Evolutionary conservation across 2,113 vertebrate species (phyloP).

Genomic region (Galbula dea): DNA sequence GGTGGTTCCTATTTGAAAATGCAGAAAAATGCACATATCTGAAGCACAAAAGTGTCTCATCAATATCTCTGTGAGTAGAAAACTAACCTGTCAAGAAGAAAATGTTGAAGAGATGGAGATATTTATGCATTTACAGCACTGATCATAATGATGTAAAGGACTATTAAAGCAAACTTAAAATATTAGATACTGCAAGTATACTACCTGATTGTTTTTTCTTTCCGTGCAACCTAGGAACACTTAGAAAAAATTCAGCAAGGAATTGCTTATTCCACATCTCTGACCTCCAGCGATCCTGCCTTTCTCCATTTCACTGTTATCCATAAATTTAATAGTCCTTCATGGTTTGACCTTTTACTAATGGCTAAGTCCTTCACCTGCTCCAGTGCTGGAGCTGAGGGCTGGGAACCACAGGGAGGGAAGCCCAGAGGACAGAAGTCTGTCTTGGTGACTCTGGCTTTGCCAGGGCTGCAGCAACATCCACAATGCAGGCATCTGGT

Average conservation of each 20-base stretch:
- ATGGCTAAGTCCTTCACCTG: neutral
- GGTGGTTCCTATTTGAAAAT: conserved; percentile 64
- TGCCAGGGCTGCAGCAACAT: neutral
- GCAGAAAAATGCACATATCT: conserved; percentile 68
- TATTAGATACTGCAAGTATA: neutral
- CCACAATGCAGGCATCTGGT: accelerated
- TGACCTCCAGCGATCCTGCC: neutral
- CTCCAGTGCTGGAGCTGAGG: neutral
- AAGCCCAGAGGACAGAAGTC: neutral
- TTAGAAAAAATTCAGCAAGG: neutral
- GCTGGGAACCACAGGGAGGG: neutral
- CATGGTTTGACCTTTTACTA: neutral
- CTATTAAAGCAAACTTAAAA: conserved; percentile 54
- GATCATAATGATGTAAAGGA: conserved; percentile 49
- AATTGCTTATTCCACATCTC: neutral
- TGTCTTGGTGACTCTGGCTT: neutral
- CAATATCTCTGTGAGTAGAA: conserved; percentile 64
- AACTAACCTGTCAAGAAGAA: conserved; percentile 60
- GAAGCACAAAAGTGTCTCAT: conserved; percentile 54
- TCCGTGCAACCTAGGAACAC: neutral
- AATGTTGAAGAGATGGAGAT: conserved; percentile 45
- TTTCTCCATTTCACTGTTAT: neutral
- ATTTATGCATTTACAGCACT: conserved; percentile 42
- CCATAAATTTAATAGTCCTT: neutral
- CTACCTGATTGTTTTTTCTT: conserved; percentile 34